phyloP scores from a whole-genome alignment of 2,113 vertebrate genomes.

The Tiliqua scincoides region DNA sequence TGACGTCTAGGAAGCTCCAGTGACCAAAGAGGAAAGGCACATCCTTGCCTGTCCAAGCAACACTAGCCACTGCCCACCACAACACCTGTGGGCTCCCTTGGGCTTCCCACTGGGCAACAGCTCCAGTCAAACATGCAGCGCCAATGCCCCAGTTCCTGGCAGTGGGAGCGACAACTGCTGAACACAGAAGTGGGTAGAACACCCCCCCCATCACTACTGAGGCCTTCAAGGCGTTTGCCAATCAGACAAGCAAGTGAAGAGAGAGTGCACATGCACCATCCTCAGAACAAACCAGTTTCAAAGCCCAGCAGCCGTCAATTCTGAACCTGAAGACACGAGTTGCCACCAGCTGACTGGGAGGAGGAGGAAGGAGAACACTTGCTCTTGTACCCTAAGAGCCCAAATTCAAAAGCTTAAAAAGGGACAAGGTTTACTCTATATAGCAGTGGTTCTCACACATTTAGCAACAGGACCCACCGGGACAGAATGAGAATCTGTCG shows the following conservation, averaged over 20 bases:
- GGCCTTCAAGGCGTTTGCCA: not conserved
- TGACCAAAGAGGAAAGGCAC: accelerated
- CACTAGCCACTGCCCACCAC: not conserved
- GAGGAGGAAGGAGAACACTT: not conserved
- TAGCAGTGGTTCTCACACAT: too few relatives aligned
- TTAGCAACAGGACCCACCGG: too few relatives aligned
- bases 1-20: too few relatives aligned
- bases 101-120: too few relatives aligned
- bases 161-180: not conserved
- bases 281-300: not conserved
- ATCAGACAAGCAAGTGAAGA: too few relatives aligned
- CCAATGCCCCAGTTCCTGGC: not conserved
- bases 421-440: not conserved
- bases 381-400: not conserved
- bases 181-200: too few relatives aligned
- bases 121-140: not conserved
- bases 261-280: too few relatives aligned
- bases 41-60: accelerated
- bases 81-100: not conserved
- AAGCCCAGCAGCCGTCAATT: not conserved
- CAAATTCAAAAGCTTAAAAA: not conserved
- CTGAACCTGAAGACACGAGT: not conserved
- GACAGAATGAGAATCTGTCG: too few relatives aligned
- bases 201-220: not conserved
- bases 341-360: not conserved